Base-by-base conservation (phyloP, 2,797 vertebrate genomes). In the Lacerta bilineata region DNA sequence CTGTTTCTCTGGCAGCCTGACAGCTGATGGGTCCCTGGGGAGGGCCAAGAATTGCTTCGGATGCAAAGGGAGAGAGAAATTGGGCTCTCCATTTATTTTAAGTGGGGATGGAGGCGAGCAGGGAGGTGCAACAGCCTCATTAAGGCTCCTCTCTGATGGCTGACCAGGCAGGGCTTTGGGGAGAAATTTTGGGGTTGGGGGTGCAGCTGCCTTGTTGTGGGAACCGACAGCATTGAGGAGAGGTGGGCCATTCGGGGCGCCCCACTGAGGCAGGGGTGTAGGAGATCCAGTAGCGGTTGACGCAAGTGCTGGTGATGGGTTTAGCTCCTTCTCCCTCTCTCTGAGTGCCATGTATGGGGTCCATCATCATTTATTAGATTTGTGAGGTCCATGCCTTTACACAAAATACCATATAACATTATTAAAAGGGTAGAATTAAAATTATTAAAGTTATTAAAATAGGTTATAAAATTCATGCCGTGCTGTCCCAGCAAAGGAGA, bases 11-110 rank as follows among this genome's bases (percentile, higher is more conserved):
- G 95, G 95, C 96, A 96, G 94, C 91, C 93, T 97, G 97, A 96
- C 97, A 97, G 96, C 95, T 97, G 96, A 97, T 97, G 94, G 94
- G 91, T 97, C 97, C 96, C 96, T 95, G 33, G 96, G 95, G 97
- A 92, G 94, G 93, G 89, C 92, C 95, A 91, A 92, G 95, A 95
- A 96, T 94, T 93, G 96, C 94, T 97, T 96, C 93, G 18, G 88
- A 97, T 95, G 96, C 96, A 93, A 91, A 93, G 18, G 68, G 46
- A 77, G 94, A 90, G 46, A 77, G 94, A 90, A 93, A 94, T 66
- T 85, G 94, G 92, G 80, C 94, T 92, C 87, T 92, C 93, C 95
- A 87, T 91, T 50, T 94, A 75, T 90, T 90, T 95, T 94, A 89
- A 7, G 27, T 36, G 90, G 91, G 90, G 93, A 27, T 91, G 83